phyloP scores from a whole-genome alignment of 1,140 invertebrate species.

The Ectropis grisescens region DNA sequence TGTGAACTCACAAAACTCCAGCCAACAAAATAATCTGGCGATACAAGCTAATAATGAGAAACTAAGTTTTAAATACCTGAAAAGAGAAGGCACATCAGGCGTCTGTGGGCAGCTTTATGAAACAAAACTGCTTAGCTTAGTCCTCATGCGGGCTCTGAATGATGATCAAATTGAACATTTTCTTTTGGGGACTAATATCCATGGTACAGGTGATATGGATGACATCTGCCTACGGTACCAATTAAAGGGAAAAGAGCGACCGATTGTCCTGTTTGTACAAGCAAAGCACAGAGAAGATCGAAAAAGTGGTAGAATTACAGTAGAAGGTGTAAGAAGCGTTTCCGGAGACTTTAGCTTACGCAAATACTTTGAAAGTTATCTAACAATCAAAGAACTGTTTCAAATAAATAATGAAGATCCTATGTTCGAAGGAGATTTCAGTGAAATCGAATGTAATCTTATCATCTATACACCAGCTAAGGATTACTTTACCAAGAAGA shows the following conservation, averaged over 20 bases:
- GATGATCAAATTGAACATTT: slow-evolving; percentile 9
- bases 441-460: slow-evolving; percentile 9
- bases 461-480: slow-evolving; percentile 11
- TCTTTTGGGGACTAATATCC: slow-evolving; percentile 11
- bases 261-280: slow-evolving; percentile 4
- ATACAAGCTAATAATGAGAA: background rate
- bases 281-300: slow-evolving; percentile 7
- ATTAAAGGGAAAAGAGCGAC: background rate
- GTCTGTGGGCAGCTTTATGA: slow-evolving; percentile 14
- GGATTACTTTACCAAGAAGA: slow-evolving; percentile 3
- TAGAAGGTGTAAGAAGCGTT: background rate
- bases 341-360: slow-evolving; percentile 3
- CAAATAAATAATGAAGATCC: background rate
- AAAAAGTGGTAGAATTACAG: slow-evolving; percentile 2
- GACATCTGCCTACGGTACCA: slow-evolving; percentile 11
- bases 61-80: background rate
- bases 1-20: background rate
- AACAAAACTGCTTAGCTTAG: slow-evolving; percentile 12
- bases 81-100: slow-evolving; percentile 10
- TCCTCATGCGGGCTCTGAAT: slow-evolving; percentile 7
- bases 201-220: slow-evolving; percentile 10
- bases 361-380: slow-evolving; percentile 13
- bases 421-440: slow-evolving; percentile 8
- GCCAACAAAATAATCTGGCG: background rate
- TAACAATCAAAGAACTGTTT: slow-evolving; percentile 11